Base-by-base conservation (phyloP, 2,113 vertebrate genomes). In the Lepus timidus region DNA sequence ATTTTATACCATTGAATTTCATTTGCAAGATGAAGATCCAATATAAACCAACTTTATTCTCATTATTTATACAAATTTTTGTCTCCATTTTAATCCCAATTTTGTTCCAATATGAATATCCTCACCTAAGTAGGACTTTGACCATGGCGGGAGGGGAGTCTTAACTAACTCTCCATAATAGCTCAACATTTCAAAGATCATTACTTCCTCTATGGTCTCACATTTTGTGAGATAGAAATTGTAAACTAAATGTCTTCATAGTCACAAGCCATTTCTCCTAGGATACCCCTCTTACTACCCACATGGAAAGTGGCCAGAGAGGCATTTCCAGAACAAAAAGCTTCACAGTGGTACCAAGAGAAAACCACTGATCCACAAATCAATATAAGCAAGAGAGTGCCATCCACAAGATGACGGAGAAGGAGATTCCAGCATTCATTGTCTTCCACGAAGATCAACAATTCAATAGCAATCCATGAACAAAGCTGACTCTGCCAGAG, bases 151-250 rank as follows among this genome's bases (percentile, higher is more conserved):
- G 17, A 19, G 14, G 61, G 71, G 20, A 27, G 4, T 82, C 44
- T 82, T 93, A 81, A 79, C 20, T 44, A 85, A 81, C 58, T 65
- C 67, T 31, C 62, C 67, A 7, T 58, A 80, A 85, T 13, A 78
- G 76, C 29, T 31, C 67, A 65, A 88, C 36, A 74, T 83, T 85
- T 58, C 78, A 75, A 94, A 90, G 39, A 79, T 13, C 33, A 12
- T 44, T 44, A 44, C 22, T 89, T 93, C 65, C 51, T 71, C 61
- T 90, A 82, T 79, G 51, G 51, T 94, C 88, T 85, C 52, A 55
- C 29, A 65, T 75, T 44, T 70, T 82, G 25, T 81, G 36, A 67
- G 70, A 36, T 8, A 55, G 55, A 84, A 71, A n/a, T 93, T 91
- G 67, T 80, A 55, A 80, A 14, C 11, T 44, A 52, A 9, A 64